Conservation (phyloP, 2,888 invertebrate genomes). For the Chorisops tibialis region DNA sequence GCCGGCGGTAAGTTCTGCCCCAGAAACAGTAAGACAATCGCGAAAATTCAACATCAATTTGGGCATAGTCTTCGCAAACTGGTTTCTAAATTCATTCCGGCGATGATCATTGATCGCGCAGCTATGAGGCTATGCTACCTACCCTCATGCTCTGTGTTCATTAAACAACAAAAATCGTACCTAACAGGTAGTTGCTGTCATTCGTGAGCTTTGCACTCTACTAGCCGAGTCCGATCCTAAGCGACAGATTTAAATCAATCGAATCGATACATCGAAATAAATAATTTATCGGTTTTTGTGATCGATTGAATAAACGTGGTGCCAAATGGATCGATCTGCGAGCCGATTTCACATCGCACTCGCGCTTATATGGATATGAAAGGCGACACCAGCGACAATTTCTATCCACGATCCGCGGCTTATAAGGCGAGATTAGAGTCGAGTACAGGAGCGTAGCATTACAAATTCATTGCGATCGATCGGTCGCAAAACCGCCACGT, state of each 20-base stretch:
- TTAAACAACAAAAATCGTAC: not conserved
- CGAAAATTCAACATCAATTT: not conserved
- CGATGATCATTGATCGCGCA: not conserved
- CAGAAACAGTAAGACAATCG: not conserved
- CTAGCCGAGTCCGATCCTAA: not conserved
- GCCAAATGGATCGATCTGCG: not conserved
- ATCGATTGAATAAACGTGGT: not conserved
- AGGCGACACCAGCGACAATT: constrained; percentile 21
- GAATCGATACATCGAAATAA: constrained; percentile 27
- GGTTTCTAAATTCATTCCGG: not conserved
- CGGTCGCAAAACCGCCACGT: constrained; percentile 1
- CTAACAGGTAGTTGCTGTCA: not conserved
- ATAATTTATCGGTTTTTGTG: constrained; percentile 29
- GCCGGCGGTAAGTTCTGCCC: not conserved
- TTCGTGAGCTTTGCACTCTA: not conserved
- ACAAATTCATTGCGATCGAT: constrained; percentile 21
- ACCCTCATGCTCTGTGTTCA: not conserved
- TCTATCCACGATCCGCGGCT: not conserved
- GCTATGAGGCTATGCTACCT: no score
- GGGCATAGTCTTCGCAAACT: not conserved
- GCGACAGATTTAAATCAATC: constrained; percentile 14
- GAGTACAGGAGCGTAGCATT: constrained; percentile 16
- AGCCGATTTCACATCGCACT: constrained; percentile 1
- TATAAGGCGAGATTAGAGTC: constrained; percentile 25
- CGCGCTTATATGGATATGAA: constrained; percentile 15